Evolutionary conservation across 2,888 invertebrate genomes (phyloP), one percentile per base, ranked within the genome.

Genomic region (Drosophila borborema): DNA sequence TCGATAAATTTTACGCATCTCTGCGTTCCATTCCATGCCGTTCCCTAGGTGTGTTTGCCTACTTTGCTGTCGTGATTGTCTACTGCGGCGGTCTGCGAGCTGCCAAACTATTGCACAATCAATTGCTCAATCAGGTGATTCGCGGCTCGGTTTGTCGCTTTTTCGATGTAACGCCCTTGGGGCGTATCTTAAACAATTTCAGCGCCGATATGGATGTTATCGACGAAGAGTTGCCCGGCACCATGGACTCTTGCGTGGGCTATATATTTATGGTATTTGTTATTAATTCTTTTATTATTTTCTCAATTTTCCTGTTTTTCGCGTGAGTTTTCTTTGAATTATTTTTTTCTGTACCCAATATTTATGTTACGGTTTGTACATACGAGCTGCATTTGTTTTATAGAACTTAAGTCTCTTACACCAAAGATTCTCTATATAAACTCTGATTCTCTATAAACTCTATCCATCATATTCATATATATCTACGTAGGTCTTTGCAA

Each of bases 151-250:
- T 91, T 71, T 94, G 95, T 93, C 94, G 94, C 79, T 96, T 96
- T 93, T 96, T 96, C 93, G 96, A 96, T 92, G 94, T 95, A 77
- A 95, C 95, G 80, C 96, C 96, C 9, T 88, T 94, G 74, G 96
- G 96, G 90, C 94, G 96, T 89, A 94, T 96, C 81, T 93, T 96
- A 61, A 95, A 95, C 93, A 94, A 95, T 82, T 95, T 96, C 92
- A 94, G 95, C 82, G 95, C 95, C 93, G 96, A 96, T 92, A 93
- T 95, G 89, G 95, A 95, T 88, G 94, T 94, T 79, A 91, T 96
- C 85, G 96, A 96, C 93, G 94, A 94, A 86, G 94, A 94, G 77
- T 93, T 96, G 74, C 95, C 95, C 72, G 91, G 91, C 76, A 94
- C 94, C 74, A 79, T 94, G 86, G 94, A 94, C 76, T 91, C 92